phyloP scores from a whole-genome alignment of 2,113 vertebrate genomes.

The Catharus minimus region DNA sequence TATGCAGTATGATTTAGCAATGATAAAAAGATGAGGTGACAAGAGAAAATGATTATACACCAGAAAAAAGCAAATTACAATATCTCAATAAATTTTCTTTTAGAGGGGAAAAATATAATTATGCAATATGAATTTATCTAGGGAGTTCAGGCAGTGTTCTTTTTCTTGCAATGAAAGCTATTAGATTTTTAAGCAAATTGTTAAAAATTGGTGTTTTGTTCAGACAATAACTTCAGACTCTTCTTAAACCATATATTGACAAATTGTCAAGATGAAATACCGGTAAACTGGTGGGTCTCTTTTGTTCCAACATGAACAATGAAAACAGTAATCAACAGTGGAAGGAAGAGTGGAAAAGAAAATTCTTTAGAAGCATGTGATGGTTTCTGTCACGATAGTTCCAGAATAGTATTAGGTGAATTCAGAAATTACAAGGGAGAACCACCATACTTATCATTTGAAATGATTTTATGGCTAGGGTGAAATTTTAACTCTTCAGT shows the following conservation, averaged over 20 bases:
- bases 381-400: not conserved
- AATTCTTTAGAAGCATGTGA: not conserved
- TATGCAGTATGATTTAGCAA: not conserved
- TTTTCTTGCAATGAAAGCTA: not conserved
- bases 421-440: not conserved
- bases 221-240: not conserved
- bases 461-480: not conserved
- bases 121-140: not conserved
- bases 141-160: not conserved
- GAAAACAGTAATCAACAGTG: not conserved
- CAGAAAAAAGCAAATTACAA: not conserved
- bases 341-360: not conserved
- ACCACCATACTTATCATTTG: not conserved
- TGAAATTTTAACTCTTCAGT: not conserved
- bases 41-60: not conserved
- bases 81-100: not conserved
- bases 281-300: not conserved
- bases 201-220: not conserved
- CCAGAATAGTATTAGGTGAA: not conserved
- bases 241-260: not conserved
- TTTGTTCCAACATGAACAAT: not conserved
- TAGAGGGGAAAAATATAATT: slow-evolving; percentile 7
- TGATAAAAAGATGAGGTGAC: not conserved
- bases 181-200: not conserved
- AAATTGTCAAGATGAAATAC: not conserved